Base-by-base conservation (phyloP, 2,113 vertebrate genomes). In the Megatriorchis doriae region DNA sequence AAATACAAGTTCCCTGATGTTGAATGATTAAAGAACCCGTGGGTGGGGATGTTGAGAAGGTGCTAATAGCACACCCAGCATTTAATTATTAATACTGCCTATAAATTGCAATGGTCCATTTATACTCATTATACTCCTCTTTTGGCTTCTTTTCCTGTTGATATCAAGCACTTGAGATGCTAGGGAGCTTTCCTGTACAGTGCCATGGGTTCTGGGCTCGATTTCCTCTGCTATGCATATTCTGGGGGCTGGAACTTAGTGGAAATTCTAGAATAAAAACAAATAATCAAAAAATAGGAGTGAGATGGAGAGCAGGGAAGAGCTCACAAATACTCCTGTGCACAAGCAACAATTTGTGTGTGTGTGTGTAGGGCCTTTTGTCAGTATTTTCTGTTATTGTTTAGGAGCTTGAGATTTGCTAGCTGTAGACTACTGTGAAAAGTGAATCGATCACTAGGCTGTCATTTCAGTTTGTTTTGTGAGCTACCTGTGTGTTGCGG, bases 1-100 rank as follows among this genome's bases (percentile, higher is more conserved):
- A 84, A 90, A 86, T 75, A 74, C 18, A 73, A 55, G 58, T 86
- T 82, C 11, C 40, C 25, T 82, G n/a, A 26, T 71, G 50, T 2
- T 63, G 63, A 26, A 36, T 81, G 58, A 83, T 93, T 95, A 92
- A 93, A 63, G 71, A 87, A 95, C 11, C 85, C 5, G 11, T 85
- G 56, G 77, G 80, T 93, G 83, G 27, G 79, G 48, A 55, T 53
- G 52, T 15, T 66, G 62, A 67, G 74, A 92, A 86, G 68, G 73
- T 88, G 66, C 72, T 84, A 91, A 77, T 88, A 88, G 67, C 56
- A 52, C 71, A 63, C 48, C 36, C 40, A 62, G 80, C 80, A 86
- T 85, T 95, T 91, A 94, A 93, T 94, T 88, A 94, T 89, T 90
- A 82, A 90, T 93, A 36, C 21, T 50, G 63, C 52, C 77, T 88